Evolutionary conservation across 1,140 invertebrate genomes (phyloP).

Genomic region (Achatina immaculata): DNA sequence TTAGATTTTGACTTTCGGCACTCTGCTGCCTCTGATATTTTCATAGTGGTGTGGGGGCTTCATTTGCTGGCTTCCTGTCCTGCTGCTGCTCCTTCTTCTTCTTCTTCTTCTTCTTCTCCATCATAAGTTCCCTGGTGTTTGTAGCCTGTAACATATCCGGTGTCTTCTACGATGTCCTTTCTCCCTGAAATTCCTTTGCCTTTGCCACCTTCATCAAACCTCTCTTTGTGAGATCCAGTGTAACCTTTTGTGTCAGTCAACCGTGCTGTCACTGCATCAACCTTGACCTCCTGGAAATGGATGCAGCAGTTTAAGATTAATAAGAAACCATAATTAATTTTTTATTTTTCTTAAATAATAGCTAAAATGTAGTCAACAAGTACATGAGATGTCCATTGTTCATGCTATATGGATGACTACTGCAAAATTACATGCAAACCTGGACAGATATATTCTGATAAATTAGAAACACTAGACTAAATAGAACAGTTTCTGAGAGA

Average conservation of each 20-base stretch:
- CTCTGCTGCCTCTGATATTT: not conserved
- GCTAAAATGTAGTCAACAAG: not conserved
- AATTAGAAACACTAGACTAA: too few species aligned
- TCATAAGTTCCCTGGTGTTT: slow-evolving; percentile 52
- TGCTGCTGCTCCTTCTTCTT: not conserved
- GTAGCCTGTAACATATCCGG: slow-evolving; percentile 73
- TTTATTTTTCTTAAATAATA: not conserved
- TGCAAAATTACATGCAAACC: too few species aligned
- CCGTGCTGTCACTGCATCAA: slow-evolving; percentile 52
- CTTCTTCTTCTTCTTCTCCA: not conserved
- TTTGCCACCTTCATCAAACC: slow-evolving; percentile 72
- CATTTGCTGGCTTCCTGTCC: not conserved
- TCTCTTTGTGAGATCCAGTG: slow-evolving; percentile 73
- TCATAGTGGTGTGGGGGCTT: not conserved
- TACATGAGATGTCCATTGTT: too few species aligned
- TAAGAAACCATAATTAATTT: not conserved
- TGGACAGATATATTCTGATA: too few species aligned
- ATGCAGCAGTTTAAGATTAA: not conserved
- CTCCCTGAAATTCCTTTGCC: slow-evolving; percentile 72
- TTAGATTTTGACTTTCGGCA: too few species aligned
- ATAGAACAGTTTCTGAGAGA: too few species aligned
- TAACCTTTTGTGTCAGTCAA: slow-evolving; percentile 78
- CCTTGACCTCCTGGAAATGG: slow-evolving; percentile 29
- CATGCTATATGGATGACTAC: too few species aligned
- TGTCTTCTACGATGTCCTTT: slow-evolving; percentile 63